Evolutionary conservation across 1,140 invertebrate genomes (phyloP).

Genomic region (Drosophila fuyamai): DNA sequence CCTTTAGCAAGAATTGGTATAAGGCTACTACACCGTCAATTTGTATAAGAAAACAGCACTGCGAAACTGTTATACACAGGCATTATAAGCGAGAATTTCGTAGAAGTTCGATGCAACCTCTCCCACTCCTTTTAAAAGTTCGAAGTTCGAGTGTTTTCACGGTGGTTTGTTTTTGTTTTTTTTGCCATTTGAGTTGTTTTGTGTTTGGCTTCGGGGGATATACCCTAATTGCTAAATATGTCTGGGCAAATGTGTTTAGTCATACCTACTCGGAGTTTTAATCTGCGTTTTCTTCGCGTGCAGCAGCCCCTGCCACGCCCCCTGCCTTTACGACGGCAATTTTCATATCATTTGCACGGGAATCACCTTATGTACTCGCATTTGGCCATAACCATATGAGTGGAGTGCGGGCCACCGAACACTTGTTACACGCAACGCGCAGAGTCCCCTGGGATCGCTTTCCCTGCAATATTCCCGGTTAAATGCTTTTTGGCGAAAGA

Average conservation of each 20-base stretch:
- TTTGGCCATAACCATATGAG: background rate
- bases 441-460: conserved; percentile 62
- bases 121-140: background rate
- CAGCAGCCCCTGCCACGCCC: conserved; percentile 4
- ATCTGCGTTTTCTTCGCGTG: conserved; percentile 31
- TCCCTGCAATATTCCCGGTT: conserved; percentile 49
- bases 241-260: conserved; percentile 2
- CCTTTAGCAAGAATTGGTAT: background rate
- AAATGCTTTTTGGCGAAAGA: conserved; percentile 28
- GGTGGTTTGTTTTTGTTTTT: conserved; percentile 16
- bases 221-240: conserved; percentile 24
- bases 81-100: background rate
- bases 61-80: conserved; percentile 33
- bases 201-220: conserved; percentile 1
- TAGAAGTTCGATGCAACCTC: conserved; percentile 28
- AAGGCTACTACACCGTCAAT: background rate
- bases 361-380: conserved; percentile 21
- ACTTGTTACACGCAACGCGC: conserved; percentile 65
- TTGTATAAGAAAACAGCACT: background rate
- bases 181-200: conserved; percentile 1
- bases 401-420: conserved; percentile 42
- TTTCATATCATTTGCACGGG: conserved; percentile 66
- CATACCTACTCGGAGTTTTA: conserved; percentile 27
- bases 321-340: conserved; percentile 42
- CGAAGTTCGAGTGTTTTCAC: conserved; percentile 12